Base-by-base conservation (phyloP, 2,888 invertebrate species). In the Plagiodera versicolora region DNA sequence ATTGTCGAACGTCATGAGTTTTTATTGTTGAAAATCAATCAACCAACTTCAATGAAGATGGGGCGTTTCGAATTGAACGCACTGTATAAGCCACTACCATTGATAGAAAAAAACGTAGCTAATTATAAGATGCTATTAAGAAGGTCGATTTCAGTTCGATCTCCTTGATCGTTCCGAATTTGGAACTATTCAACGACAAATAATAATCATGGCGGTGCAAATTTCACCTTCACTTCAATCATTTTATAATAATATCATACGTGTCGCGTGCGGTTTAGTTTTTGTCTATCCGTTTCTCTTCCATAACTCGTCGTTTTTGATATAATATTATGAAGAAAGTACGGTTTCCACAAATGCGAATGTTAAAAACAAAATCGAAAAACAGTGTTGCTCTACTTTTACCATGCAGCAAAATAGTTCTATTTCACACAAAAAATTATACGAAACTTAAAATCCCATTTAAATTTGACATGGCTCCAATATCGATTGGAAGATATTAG, bases 141-240 rank as follows among this genome's bases (percentile, higher is more conserved):
- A 65, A 65, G 65, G 65, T 62, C 58, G 58, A 62, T 57, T 52
- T 56, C 5, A 35, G 55, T 50, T 58, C 35, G 32, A 46, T 55
- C 35, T 45, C 39, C 18, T 51, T 49, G 47, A 14, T 47, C 56
- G 39, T 46, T 55, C 58, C 55, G 60, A 57, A 56, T 56, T 58
- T 56, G 47, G 55, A 60, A 63, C 63, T 62, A 63, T 62, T 65
- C 58, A 56, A 58, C 50, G 60, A 56, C 58, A 50, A 58, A 60
- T 56, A 62, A 60, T 63, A 60, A 32, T 11, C 39, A 39, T n/a
- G 14, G 54, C 61, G 45, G 54, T 60, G 60, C 50, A 60, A 65
- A 65, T 63, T 65, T 65, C 60, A 63, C 65, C 63, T 65, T 63
- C 62, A 60, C 60, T 61, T 52, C 53, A 55, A 51, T 60, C 58